A percentile compares a stretch with the other conserved stretches of the same genome.
Evolutionary conservation across 2,888 invertebrate genomes (phyloP).

Genomic region (Epinotia bilunana): DNA sequence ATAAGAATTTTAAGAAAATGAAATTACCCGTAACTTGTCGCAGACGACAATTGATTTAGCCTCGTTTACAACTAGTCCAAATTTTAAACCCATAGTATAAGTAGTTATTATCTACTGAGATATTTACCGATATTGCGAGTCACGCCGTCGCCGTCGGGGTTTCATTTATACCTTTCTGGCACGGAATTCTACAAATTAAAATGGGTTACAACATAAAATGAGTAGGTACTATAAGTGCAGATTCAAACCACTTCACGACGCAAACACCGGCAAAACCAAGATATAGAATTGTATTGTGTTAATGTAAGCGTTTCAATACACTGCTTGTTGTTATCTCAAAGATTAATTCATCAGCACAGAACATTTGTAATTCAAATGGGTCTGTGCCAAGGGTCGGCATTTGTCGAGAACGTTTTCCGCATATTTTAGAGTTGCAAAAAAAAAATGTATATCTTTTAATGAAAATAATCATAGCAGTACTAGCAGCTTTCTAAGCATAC

Average conservation of each 20-base stretch:
- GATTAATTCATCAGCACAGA: slow-evolving; percentile 44
- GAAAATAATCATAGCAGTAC: not conserved
- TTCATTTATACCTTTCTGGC: too few relatives aligned
- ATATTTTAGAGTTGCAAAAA: slow-evolving; percentile 41
- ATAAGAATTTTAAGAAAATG: too few relatives aligned
- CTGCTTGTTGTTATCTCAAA: slow-evolving; percentile 30
- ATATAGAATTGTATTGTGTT: slow-evolving; percentile 7
- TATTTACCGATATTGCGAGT: too few relatives aligned
- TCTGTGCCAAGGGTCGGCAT: slow-evolving; percentile 40
- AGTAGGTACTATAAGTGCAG: too few relatives aligned
- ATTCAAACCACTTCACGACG: not conserved
- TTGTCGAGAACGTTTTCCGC: slow-evolving; percentile 33
- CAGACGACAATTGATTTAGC: too few relatives aligned
- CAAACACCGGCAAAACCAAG: slow-evolving; percentile 8
- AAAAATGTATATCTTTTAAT: not conserved
- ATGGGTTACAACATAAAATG: too few relatives aligned
- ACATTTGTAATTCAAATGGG: slow-evolving; percentile 46
- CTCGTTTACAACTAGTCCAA: too few relatives aligned
- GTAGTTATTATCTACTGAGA: too few relatives aligned
- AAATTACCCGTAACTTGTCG: too few relatives aligned
- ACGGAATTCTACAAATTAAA: too few relatives aligned
- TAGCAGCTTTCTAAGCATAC: not conserved
- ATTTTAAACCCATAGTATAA: too few relatives aligned
- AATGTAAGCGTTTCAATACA: slow-evolving; percentile 20
- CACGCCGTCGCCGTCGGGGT: too few relatives aligned